Evolutionary conservation across 1,140 invertebrate species (phyloP).

Genomic region (Calliphora vicina): DNA sequence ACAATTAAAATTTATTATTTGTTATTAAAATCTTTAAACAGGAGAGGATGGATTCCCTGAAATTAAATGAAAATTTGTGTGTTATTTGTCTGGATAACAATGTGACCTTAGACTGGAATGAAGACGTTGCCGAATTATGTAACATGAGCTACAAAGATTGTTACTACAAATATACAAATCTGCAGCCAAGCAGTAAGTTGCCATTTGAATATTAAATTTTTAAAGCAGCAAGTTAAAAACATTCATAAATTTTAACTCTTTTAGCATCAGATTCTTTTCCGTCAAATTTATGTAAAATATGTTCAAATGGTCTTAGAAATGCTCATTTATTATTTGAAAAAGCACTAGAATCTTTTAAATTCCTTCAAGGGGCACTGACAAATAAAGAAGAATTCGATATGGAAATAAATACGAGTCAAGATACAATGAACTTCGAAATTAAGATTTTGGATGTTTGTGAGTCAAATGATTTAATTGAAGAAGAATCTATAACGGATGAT

Average conservation of each 20-base stretch:
- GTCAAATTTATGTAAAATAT: background rate
- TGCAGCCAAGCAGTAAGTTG: background rate
- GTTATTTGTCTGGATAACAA: background rate
- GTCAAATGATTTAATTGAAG: no score
- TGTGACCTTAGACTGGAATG: background rate
- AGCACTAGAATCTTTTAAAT: background rate
- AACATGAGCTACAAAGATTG: background rate
- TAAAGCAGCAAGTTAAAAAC: no score
- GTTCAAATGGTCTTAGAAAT: background rate
- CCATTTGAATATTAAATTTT: no score
- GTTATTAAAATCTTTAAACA: background rate
- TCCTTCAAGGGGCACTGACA: no score
- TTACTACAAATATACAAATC: background rate
- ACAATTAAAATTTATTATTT: no score
- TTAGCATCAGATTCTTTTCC: background rate
- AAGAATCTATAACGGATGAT: background rate
- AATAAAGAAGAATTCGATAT: background rate
- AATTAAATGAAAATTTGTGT: background rate
- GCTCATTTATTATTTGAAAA: conserved; percentile 17
- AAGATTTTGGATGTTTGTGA: no score
- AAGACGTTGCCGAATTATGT: background rate
- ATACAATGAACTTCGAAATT: no score
- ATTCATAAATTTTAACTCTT: background rate
- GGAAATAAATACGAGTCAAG: background rate
- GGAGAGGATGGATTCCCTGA: background rate